Evolutionary conservation across 2,888 invertebrate genomes (phyloP), one percentile per base, ranked within the genome.

Genomic region (Meiosimyza decipiens): DNA sequence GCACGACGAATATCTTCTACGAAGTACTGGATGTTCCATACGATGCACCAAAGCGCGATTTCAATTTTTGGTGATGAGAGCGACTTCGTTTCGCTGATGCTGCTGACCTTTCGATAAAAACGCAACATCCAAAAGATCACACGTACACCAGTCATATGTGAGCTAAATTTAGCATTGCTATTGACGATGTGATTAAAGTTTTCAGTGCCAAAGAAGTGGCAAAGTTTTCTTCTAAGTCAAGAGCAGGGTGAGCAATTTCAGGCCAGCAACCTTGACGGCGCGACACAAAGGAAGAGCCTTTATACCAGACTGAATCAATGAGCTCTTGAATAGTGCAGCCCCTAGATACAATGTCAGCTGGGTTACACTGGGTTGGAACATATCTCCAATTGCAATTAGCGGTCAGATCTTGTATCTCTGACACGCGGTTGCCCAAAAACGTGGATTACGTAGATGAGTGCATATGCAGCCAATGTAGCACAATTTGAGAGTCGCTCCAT

Each of bases 401-500:
- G 7, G 70, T 60, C 1, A 66, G n/a, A 12, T 59, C 59, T 51
- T 67, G 63, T 15, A 72, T 68, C 22, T 72, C 67, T 12, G 72
- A 71, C 2, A 77, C 60, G 6, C 74, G 69, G 28, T 78, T 78
- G 18, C 71, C 68, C 7, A 74, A 69, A 40, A 77, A 75, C n/a
- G 71, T 74, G 3, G 73, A 75, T 1, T 75, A 49, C 11, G 75
- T 74, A 3, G 74, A 65, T 6, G 77, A 75, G n/a, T 77, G 76
- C 57, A 68, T 50, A 40, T 52, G 64, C 11, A 77, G 70, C 77
- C 78, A 77, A 12, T 70, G 71, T 12, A 78, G 55, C 2, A 76
- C 76, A 15, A 78, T 75, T 54, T 71, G 72, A 11, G 77, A 77
- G 57, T 78, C 74, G 18, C 76, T 74, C 74, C 75, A 77, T 15